Base-by-base conservation (phyloP, 2,888 invertebrate species). In the Perithous albicinctus region DNA sequence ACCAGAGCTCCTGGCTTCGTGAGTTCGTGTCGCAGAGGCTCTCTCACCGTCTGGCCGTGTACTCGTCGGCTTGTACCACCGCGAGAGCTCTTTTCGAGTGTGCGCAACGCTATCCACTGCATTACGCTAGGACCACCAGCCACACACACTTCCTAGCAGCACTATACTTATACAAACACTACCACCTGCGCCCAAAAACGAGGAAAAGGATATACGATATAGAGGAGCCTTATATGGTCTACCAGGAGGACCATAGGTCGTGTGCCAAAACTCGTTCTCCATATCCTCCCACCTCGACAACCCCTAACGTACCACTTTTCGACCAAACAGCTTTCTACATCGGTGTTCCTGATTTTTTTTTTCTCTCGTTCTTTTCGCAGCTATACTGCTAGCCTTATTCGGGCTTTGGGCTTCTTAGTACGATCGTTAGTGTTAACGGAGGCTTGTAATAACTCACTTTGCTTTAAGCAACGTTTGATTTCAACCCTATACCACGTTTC, bases 221-320 rank as follows among this genome's bases (percentile, higher is more conserved):
- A 41, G 41, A 51, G 63, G 63, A 51, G 41, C 56, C 69, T 51
- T 78, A 78, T 78, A 64, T 41, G 70, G 72, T 56, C 12, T 32
- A 72, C 41, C 63, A 8, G 48, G 26, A 51, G 59, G 35, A 48
- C 20, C 78, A 78, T 54, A 59, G 61, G 56, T 78, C 56, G 72
- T 72, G 78, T 72, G 78, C 64, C 72, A 66, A 78, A 72, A 78
- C 54, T 63, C 56, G 35, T 72, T 56, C 29, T 51, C 56, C 46
- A 43, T 38, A 48, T 54, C 35, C 61, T 43, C 10, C 43, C n/a
- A 10, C 1, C 41, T 10, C 20, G 26, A 41, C 54, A 72, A 54
- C 56, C 26, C 26, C 54, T 54, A 54, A 10, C 46, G 26, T 20
- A 43, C 32, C 66, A 56, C 46, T 38, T 66, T 72, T 46, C 56